phyloP scores from a whole-genome alignment of 2,113 vertebrate genomes.

The Sinocyclocheilus rhinocerous region DNA sequence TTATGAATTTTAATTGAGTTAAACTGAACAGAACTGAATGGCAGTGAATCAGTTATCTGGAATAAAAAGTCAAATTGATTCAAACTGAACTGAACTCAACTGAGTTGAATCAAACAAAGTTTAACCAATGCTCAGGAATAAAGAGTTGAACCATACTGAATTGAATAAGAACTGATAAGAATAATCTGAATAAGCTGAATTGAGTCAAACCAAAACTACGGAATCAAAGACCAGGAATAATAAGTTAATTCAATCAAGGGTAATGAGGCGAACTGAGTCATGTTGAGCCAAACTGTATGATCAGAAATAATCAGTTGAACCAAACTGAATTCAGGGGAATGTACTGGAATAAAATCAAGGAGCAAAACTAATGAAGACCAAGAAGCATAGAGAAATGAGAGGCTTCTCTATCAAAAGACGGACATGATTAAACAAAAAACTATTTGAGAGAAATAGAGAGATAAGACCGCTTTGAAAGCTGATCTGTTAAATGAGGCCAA shows the following conservation, averaged over 20 bases:
- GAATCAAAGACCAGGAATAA: not conserved
- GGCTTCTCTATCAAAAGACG: not conserved
- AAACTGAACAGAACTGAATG: not conserved
- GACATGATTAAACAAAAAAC: constrained; percentile 9
- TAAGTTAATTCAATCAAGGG: not conserved
- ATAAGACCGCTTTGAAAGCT: not conserved
- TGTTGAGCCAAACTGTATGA: not conserved
- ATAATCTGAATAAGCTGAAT: not conserved
- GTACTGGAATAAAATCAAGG: not conserved
- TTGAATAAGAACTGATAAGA: not conserved
- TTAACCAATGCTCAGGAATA: too few species aligned
- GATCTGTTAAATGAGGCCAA: constrained; percentile 7
- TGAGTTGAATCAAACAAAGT: too few species aligned
- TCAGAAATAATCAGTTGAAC: constrained; percentile 1
- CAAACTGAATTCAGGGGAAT: not conserved
- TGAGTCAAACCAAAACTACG: not conserved
- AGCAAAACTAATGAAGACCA: not conserved
- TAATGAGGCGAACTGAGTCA: not conserved
- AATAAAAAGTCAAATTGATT: not conserved
- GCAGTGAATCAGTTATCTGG: not conserved
- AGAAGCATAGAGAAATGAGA: not conserved
- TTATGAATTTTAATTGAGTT: not conserved
- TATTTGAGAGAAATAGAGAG: not conserved
- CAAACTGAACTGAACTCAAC: too few species aligned
- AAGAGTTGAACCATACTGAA: not conserved